Conservation (phyloP, 1,140 invertebrate genomes). For the Drosophila navojoa region DNA sequence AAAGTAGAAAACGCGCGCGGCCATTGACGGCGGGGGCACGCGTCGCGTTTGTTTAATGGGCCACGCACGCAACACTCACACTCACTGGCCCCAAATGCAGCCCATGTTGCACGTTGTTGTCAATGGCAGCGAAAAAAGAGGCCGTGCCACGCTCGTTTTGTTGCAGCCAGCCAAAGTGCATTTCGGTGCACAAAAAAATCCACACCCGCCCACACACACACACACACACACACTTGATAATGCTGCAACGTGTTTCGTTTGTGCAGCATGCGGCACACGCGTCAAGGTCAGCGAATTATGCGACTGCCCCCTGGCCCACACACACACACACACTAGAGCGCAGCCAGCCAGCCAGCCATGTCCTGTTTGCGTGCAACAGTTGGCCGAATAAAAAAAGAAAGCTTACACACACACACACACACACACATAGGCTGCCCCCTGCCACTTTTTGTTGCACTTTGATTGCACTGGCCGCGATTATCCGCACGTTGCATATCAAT, state of each 20-base stretch:
- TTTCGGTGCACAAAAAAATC: conserved; percentile 30
- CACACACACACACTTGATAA: conserved; percentile 42
- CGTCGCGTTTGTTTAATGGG: conserved; percentile 73
- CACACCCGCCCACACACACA: background rate
- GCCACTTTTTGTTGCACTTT: conserved; percentile 62
- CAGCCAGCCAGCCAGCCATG: conserved; percentile 26
- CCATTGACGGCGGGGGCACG: conserved; percentile 48
- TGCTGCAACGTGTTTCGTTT: conserved; percentile 75
- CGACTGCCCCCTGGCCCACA: conserved; percentile 1
- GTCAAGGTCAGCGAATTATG: conserved; percentile 66
- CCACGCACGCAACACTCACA: conserved; percentile 61
- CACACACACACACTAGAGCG: background rate
- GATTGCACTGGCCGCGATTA: conserved; percentile 76
- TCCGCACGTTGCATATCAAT: conserved; percentile 78
- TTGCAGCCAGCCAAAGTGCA: conserved; percentile 56
- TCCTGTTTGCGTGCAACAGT: conserved; percentile 63
- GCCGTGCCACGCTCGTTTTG: conserved; percentile 31
- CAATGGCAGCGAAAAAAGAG: conserved; percentile 44
- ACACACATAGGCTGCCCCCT: background rate
- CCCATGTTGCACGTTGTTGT: conserved; percentile 27
- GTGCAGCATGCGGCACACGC: conserved; percentile 75
- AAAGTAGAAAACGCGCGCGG: conserved; percentile 13
- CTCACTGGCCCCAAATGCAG: conserved; percentile 40
- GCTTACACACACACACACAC: background rate
- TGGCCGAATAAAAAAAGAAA: conserved; percentile 37